A percentile compares a stretch with the other conserved stretches of the same genome.
These are phyloP conservation scores for Drosophila seguyi DNA, from an alignment of 1,140 invertebrate species.

Conservation along the genomic window DNA sequence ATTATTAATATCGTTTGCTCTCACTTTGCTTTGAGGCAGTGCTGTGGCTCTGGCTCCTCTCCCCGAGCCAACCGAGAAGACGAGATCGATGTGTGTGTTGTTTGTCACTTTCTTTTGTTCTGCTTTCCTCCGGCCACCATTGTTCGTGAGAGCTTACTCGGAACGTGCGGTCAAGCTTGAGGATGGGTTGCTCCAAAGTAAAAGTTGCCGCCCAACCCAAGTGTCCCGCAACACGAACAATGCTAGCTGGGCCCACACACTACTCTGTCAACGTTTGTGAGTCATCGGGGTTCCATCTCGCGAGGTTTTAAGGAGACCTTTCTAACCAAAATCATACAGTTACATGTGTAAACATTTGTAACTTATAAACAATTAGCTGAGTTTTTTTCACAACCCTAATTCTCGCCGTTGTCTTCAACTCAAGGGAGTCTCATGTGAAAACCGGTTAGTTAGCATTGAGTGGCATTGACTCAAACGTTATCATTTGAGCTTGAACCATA, in stretches of 20 bases:
- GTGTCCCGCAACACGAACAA: constrained; percentile 13
- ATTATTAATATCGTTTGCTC: constrained; percentile 53
- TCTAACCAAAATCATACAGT: constrained; percentile 18
- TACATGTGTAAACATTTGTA: constrained; percentile 16
- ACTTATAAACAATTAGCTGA: constrained; percentile 32
- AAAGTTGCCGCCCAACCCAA: constrained; percentile 42
- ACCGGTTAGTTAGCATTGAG: constrained; percentile 45
- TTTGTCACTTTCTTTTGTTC: constrained; percentile 77
- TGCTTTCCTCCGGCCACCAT: constrained; percentile 39
- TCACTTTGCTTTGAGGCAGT: constrained; percentile 41
- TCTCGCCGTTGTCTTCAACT: constrained; percentile 19
- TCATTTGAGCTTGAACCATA: constrained; percentile 53
- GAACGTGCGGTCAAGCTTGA: constrained; percentile 62
- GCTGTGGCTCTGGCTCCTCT: constrained; percentile 15
- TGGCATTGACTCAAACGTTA: constrained; percentile 38
- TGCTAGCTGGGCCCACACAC: constrained; percentile 20
- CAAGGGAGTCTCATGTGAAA: constrained; percentile 20
- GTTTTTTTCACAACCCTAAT: constrained; percentile 28
- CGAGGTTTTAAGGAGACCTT: constrained; percentile 4
- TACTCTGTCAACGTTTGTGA: constrained; percentile 19
- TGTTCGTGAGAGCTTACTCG: constrained; percentile 47
- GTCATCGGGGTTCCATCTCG: constrained; percentile 1
- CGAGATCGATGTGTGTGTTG: constrained; percentile 17
- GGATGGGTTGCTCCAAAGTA: constrained; percentile 32
- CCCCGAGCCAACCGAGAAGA: constrained; percentile 6